These are phyloP conservation scores for Pangasius larnaudii DNA, from an alignment of 2,797 vertebrate species.

Conservation along the genomic window DNA sequence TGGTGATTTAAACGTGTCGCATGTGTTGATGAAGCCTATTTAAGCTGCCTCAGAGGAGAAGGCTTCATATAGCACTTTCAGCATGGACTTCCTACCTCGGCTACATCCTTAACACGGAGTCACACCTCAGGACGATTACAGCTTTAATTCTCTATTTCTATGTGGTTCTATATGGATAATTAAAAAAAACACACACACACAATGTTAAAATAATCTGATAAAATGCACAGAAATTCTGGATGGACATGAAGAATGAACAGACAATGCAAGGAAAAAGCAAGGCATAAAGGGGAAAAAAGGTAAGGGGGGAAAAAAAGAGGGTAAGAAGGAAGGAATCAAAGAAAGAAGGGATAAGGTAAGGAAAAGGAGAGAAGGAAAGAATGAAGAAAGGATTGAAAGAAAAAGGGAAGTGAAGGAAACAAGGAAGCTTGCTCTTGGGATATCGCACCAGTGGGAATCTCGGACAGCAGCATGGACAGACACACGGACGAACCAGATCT, in stretches of 20 bases:
- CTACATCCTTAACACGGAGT: background rate
- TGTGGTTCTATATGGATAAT: background rate
- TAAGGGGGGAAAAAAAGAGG: background rate
- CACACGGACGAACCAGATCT: background rate
- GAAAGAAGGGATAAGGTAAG: background rate
- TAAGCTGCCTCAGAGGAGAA: background rate
- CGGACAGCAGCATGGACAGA: background rate
- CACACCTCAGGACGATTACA: background rate
- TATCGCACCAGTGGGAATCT: background rate
- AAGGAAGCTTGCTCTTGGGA: background rate
- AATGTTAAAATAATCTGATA: background rate
- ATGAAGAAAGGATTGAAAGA: background rate
- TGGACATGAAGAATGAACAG: background rate
- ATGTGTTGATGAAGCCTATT: background rate
- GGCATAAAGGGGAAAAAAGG: background rate
- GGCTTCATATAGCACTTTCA: background rate
- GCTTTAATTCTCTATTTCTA: background rate
- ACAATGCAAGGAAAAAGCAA: background rate
- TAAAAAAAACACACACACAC: background rate
- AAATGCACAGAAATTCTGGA: background rate
- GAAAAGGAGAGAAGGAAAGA: background rate
- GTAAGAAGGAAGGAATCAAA: background rate
- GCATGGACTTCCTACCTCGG: background rate
- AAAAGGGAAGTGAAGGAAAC: background rate
- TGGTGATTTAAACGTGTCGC: background rate